A percentile compares a stretch with the other conserved stretches of the same genome.
Evolutionary conservation across 2,113 vertebrate genomes (phyloP).

Genomic region (Cairina moschata): DNA sequence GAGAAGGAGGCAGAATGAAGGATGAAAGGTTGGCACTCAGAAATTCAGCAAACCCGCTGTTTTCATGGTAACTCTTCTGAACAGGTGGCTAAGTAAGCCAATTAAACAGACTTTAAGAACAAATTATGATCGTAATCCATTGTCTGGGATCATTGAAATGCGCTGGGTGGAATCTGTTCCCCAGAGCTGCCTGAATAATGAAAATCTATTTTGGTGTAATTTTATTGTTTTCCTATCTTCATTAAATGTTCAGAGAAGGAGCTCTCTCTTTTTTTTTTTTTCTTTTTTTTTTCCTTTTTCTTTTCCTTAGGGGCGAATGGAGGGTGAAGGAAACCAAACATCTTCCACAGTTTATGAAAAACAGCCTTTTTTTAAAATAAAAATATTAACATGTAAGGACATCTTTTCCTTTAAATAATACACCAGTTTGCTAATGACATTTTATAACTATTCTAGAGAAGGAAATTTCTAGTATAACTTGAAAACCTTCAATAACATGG

Average conservation of each 20-base stretch:
- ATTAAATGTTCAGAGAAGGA: not conserved
- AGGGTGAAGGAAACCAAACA: not conserved
- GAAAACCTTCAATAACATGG: not conserved
- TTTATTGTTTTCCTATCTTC: conserved; percentile 17
- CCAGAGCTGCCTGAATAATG: conserved; percentile 26
- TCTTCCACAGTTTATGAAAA: not conserved
- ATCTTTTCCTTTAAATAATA: not conserved
- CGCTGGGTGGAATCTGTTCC: conserved; percentile 5
- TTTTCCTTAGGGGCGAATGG: not conserved
- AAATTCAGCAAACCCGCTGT: not conserved
- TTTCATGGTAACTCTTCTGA: conserved; percentile 35
- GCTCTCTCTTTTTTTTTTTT: rapidly evolving
- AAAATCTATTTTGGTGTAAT: conserved; percentile 34
- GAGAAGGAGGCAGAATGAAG: not conserved
- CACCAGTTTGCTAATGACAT: not conserved
- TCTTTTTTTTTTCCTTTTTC: not conserved
- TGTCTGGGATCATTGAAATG: conserved; percentile 48
- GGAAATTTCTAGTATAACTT: not conserved
- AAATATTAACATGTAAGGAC: not conserved
- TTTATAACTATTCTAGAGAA: not conserved
- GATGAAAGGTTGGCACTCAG: conserved; percentile 3
- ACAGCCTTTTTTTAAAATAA: not conserved
- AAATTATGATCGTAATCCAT: conserved; percentile 60
- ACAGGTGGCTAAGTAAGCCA: conserved; percentile 64
- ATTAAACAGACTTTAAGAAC: conserved; percentile 63